Base-by-base conservation (phyloP, 53 echinoderm and acorn worm genomes). In the Hippasteria phrygiana region DNA sequence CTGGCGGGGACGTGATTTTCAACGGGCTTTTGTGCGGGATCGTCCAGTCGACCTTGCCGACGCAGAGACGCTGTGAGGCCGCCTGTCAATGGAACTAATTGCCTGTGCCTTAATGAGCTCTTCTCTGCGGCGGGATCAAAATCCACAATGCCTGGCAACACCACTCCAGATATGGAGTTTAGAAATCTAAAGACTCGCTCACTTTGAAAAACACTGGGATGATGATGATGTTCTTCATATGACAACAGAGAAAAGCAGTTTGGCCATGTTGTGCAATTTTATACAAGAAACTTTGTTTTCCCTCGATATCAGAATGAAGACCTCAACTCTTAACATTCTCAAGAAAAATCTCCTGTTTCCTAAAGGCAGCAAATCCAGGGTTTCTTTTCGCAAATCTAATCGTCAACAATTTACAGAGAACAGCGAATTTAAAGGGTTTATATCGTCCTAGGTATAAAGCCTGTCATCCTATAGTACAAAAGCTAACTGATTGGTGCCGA, bases 71-170 rank as follows among this genome's bases (percentile, higher is more conserved):
- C 64, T 31, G 0, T 4, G 43, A 43, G 82, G 66, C 43, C 64
- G 65, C 82, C 43, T 27, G 42, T 42, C 78, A 82, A 82, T 46
- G 82, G 82, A 65, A 27, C 82, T 82, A 82, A 82, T 82, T 82
- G 81, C 43, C 82, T 47, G 47, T 26, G 82, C 14, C 82, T 45
- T 82, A 82, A 82, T 82, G 65, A 82, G 33, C 40, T 82, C 66
- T 46, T 59, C 43, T 20, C 82, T 27, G 82, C 43, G n/a, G n/a
- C 43, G 51, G 51, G 48, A 31, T 75, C 32, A 22, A 59, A 59
- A 22, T 59, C 16, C 26, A 8, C 3, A 22, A 0, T 18, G 59
- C 26, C 59, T 26, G 59, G 1, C 7, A 20, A 22, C n/a, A 59
- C 26, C 59, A 59, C 59, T 59, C n/a, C n/a, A 59, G 59, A 5